These are phyloP conservation scores for Aphelenchoides fujianensis DNA, from an alignment of 1,140 invertebrate genomes.

Conservation along the genomic window DNA sequence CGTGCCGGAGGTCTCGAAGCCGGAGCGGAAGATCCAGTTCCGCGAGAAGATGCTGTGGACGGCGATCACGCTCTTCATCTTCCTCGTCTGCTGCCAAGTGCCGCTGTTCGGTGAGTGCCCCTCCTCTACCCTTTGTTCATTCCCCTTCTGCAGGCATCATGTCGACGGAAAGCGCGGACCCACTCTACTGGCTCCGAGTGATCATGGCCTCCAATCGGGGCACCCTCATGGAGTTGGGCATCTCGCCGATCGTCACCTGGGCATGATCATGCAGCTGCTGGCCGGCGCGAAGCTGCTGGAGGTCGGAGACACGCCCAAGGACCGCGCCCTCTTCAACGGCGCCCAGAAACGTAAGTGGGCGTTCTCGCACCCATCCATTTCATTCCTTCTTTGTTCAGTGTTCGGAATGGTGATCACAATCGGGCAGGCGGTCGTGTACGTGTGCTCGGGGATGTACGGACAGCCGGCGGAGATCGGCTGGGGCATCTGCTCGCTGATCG, in stretches of 20 bases:
- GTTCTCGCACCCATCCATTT: neutral
- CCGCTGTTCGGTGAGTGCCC: slow-evolving; percentile 60
- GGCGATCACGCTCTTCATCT: slow-evolving; percentile 97
- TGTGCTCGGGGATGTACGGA: slow-evolving; percentile 99
- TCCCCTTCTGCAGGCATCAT: slow-evolving; percentile 76
- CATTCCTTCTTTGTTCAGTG: slow-evolving; percentile 70
- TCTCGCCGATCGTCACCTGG: slow-evolving; percentile 98
- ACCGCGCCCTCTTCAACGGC: slow-evolving; percentile 96
- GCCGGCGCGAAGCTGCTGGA: slow-evolving; percentile 99
- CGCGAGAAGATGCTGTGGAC: slow-evolving; percentile 99
- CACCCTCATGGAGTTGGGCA: slow-evolving; percentile 99
- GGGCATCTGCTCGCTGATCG: slow-evolving; percentile 95
- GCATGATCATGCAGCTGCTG: slow-evolving; percentile 97
- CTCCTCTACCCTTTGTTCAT: neutral
- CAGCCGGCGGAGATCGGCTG: slow-evolving; percentile 96
- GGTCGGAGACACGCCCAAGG: slow-evolving; percentile 99
- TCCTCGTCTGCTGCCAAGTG: slow-evolving; percentile 99
- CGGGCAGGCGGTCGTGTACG: slow-evolving; percentile 99
- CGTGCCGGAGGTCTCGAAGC: slow-evolving; percentile 98
- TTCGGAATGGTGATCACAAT: slow-evolving; percentile 99
- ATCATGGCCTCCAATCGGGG: slow-evolving; percentile 95
- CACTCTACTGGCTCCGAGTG: slow-evolving; percentile 99
- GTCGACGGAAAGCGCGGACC: slow-evolving; percentile 99
- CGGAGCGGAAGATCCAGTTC: slow-evolving; percentile 99
- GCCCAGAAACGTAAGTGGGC: slow-evolving; percentile 87